phyloP scores from a whole-genome alignment of 2,797 vertebrate genomes.

The Tenualosa thibaudeaui region DNA sequence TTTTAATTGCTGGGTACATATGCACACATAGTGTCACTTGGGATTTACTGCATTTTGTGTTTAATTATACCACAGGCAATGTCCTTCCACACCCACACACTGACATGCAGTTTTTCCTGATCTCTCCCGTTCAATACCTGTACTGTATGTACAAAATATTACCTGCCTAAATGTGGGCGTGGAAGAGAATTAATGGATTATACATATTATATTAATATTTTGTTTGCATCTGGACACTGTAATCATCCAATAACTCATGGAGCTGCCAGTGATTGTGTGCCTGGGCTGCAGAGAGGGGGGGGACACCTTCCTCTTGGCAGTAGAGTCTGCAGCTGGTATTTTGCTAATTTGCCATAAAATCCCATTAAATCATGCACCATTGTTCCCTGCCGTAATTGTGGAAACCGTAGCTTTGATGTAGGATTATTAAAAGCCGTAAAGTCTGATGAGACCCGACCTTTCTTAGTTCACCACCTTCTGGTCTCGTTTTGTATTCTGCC shows the following conservation, averaged over 20 bases:
- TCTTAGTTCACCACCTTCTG: constrained; percentile 15
- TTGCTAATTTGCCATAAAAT: constrained; percentile 51
- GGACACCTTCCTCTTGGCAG: neutral
- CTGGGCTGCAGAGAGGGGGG: neutral
- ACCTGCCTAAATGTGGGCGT: neutral
- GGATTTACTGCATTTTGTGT: constrained; percentile 57
- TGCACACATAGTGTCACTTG: constrained; percentile 60
- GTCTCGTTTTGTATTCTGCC: neutral
- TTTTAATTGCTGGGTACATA: constrained; percentile 63
- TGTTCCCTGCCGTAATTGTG: constrained; percentile 41
- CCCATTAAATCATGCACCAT: constrained; percentile 41
- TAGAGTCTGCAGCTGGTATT: constrained; percentile 41
- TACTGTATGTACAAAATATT: constrained; percentile 37
- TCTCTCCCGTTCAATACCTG: constrained; percentile 5
- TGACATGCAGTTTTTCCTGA: constrained; percentile 50
- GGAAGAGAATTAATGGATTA: neutral
- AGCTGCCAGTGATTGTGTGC: neutral
- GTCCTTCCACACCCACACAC: constrained; percentile 55
- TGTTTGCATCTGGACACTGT: constrained; percentile 21
- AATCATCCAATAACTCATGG: neutral
- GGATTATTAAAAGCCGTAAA: constrained; percentile 41
- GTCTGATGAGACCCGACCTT: constrained; percentile 34
- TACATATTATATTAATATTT: neutral
- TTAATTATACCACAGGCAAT: constrained; percentile 62
- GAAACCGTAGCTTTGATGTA: constrained; percentile 37